phyloP scores from a whole-genome alignment of 2,888 invertebrate species.

The Spisula subtruncata region DNA sequence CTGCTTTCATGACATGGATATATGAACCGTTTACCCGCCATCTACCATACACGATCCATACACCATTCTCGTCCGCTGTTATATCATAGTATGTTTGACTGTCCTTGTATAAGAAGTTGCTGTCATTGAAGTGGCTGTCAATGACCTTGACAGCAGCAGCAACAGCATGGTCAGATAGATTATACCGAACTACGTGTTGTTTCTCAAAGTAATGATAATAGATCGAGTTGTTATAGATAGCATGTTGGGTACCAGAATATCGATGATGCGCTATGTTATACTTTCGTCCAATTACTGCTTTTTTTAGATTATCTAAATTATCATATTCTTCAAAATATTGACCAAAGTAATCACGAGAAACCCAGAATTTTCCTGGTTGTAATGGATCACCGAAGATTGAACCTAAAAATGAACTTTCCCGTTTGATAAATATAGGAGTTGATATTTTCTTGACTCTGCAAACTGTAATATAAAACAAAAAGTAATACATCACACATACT shows the following conservation, averaged over 20 bases:
- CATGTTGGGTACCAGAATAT: constrained; percentile 96
- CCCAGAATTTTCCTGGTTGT: constrained; percentile 89
- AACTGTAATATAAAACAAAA: constrained; percentile 89
- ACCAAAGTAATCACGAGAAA: constrained; percentile 93
- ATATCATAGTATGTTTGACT: constrained; percentile 95
- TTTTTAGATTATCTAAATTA: constrained; percentile 87
- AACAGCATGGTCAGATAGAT: constrained; percentile 75
- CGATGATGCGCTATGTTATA: constrained; percentile 87
- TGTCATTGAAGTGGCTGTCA: constrained; percentile 85
- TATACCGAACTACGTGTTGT: constrained; percentile 81
- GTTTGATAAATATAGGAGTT: constrained; percentile 95
- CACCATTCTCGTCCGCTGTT: constrained; percentile 97
- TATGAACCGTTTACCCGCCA: constrained; percentile 52
- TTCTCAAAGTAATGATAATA: constrained; percentile 91
- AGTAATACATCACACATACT: no score
- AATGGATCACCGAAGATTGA: constrained; percentile 95
- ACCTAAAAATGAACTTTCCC: constrained; percentile 89
- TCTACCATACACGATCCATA: constrained; percentile 96
- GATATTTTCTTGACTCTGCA: constrained; percentile 97
- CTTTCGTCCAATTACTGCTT: constrained; percentile 73
- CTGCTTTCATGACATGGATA: constrained; percentile 92
- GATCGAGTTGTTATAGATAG: constrained; percentile 97
- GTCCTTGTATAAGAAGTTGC: constrained; percentile 91
- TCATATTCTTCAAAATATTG: constrained; percentile 93
- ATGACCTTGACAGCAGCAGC: constrained; percentile 65